Evolutionary conservation across 1,140 invertebrate species (phyloP).

Genomic region (Nymphalis io): DNA sequence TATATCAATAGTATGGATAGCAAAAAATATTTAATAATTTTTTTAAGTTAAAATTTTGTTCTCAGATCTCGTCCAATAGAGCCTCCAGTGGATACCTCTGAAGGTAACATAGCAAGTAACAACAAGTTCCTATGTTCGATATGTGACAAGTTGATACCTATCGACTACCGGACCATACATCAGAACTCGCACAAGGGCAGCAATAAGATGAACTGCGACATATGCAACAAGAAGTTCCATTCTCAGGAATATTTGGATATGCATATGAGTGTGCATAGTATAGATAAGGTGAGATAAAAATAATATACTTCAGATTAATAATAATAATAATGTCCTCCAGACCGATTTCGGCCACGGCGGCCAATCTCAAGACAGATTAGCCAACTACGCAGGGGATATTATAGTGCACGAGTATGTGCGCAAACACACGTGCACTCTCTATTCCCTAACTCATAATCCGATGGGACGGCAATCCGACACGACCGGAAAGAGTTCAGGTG

Average conservation of each 20-base stretch:
- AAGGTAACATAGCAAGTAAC: constrained; percentile 42
- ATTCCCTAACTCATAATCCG: no score
- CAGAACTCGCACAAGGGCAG: constrained; percentile 82
- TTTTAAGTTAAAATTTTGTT: neutral
- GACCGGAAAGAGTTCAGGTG: no score
- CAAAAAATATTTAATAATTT: no score
- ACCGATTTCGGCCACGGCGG: no score
- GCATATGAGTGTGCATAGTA: constrained; percentile 86
- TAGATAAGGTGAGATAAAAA: constrained; percentile 68
- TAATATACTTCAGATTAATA: no score
- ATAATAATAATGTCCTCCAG: no score
- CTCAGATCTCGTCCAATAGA: constrained; percentile 65
- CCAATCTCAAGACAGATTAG: no score
- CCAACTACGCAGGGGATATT: no score
- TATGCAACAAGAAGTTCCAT: constrained; percentile 86
- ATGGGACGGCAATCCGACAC: no score
- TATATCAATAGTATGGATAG: no score
- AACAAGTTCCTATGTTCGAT: constrained; percentile 75
- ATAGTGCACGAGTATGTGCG: no score
- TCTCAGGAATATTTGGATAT: constrained; percentile 84
- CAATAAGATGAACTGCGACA: constrained; percentile 81
- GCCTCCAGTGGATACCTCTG: constrained; percentile 55
- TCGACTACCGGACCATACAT: constrained; percentile 83
- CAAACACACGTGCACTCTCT: no score
- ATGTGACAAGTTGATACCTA: constrained; percentile 82